phyloP scores from a whole-genome alignment of 2,888 invertebrate species.

The Saturnia pavonia region DNA sequence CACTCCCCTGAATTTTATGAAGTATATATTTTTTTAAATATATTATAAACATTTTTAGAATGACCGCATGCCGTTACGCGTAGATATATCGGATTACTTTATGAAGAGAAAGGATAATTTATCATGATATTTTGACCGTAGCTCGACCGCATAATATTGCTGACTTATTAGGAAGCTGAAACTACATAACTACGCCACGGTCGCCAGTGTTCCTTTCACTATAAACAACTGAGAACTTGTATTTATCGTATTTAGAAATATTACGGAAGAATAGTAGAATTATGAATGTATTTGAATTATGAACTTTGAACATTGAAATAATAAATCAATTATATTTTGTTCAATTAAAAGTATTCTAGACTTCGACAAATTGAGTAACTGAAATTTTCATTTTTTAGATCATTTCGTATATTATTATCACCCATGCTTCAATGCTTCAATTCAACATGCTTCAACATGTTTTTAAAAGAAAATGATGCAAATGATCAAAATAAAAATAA shows the following conservation, averaged over 20 bases:
- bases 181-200: constrained; percentile 12
- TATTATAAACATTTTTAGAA: too few relatives aligned
- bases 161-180: constrained; percentile 17
- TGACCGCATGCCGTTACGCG: background rate
- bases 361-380: too few relatives aligned
- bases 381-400: too few relatives aligned
- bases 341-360: too few relatives aligned
- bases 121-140: background rate
- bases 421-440: too few relatives aligned
- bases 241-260: background rate
- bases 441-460: too few relatives aligned
- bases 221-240: background rate
- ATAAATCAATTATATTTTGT: too few relatives aligned
- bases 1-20: too few relatives aligned
- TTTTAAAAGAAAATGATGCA: background rate
- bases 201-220: constrained; percentile 17
- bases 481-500: background rate
- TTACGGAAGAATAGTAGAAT: background rate
- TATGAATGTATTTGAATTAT: too few relatives aligned
- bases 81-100: constrained; percentile 22
- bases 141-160: constrained; percentile 14
- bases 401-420: too few relatives aligned
- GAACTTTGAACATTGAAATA: background rate
- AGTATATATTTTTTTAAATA: too few relatives aligned
- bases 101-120: constrained; percentile 17